Conservation (phyloP, 2,797 vertebrate species). For the Hyperoplus lanceolatus region DNA sequence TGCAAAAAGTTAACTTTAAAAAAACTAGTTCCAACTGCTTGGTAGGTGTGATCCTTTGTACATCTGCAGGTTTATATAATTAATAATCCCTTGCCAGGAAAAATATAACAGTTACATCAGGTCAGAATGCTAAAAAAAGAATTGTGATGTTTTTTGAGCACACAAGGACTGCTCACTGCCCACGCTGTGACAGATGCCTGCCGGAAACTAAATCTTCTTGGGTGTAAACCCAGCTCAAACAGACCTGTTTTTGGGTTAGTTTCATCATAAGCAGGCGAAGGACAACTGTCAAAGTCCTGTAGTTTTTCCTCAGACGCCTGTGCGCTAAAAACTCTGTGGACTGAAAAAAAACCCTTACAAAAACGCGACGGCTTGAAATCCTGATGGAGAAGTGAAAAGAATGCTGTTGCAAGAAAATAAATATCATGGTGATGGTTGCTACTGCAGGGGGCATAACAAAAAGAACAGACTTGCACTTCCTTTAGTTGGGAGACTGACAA, state of each 20-base stretch:
- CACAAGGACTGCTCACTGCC: slow-evolving; percentile 42
- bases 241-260: slow-evolving; percentile 66
- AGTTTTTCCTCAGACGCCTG: slow-evolving; percentile 52
- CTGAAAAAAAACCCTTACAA: slow-evolving; percentile 65
- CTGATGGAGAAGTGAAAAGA: slow-evolving; percentile 22
- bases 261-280: slow-evolving; percentile 71
- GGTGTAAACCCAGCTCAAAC: slow-evolving; percentile 60
- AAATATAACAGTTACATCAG: slow-evolving; percentile 26
- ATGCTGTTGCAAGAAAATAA: slow-evolving; percentile 9
- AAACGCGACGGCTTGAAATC: slow-evolving; percentile 60
- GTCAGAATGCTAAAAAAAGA: slow-evolving; percentile 30
- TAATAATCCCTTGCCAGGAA: neutral
- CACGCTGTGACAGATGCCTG: slow-evolving; percentile 56
- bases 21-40: neutral
- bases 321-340: slow-evolving; percentile 48
- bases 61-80: slow-evolving; percentile 33
- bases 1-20: slow-evolving; percentile 24
- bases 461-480: neutral
- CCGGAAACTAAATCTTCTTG: slow-evolving; percentile 45
- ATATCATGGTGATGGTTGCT: neutral
- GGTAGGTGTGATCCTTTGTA: slow-evolving; percentile 9
- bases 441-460: neutral
- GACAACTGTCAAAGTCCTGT: slow-evolving; percentile 67
- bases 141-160: slow-evolving; percentile 49
- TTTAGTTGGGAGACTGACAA: neutral